phyloP scores from a whole-genome alignment of 2,113 vertebrate species.

The Seriola rivoliana region DNA sequence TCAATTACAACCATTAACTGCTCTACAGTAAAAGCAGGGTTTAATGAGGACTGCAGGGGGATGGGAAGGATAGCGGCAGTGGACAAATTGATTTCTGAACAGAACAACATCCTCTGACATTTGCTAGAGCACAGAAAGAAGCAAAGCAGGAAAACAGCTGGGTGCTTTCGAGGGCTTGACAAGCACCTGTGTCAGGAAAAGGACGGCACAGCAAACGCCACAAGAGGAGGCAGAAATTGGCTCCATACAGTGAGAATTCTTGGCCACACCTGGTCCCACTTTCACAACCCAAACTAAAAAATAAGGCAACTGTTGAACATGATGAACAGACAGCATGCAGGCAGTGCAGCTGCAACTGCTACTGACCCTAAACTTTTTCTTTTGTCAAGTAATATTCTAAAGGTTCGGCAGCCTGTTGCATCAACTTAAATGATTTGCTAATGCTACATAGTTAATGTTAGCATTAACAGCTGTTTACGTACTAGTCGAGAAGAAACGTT shows the following conservation, averaged over 20 bases:
- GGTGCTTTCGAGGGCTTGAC: conserved; percentile 1
- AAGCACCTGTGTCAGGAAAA: not conserved
- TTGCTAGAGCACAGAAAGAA: not conserved
- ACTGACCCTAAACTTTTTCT: not conserved
- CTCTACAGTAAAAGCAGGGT: not conserved
- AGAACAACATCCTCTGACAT: not conserved
- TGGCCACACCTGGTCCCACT: conserved; percentile 44
- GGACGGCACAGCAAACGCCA: not conserved
- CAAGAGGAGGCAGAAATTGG: conserved; percentile 28
- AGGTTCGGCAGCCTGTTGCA: not conserved
- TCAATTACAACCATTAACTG: not conserved
- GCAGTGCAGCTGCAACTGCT: not conserved
- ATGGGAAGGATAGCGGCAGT: conserved; percentile 4
- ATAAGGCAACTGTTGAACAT: not conserved
- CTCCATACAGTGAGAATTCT: conserved; percentile 34
- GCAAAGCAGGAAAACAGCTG: not conserved
- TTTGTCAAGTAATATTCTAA: not conserved
- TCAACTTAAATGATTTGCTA: not conserved
- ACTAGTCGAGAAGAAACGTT: no score
- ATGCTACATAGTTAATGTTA: no score
- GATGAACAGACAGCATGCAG: conserved; percentile 5
- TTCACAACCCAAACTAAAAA: conserved; percentile 5
- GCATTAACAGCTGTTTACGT: no score
- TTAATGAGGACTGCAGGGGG: not conserved
- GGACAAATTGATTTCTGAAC: conserved; percentile 22